phyloP scores from a whole-genome alignment of 1,140 invertebrate species.

The Orchestia grillus region DNA sequence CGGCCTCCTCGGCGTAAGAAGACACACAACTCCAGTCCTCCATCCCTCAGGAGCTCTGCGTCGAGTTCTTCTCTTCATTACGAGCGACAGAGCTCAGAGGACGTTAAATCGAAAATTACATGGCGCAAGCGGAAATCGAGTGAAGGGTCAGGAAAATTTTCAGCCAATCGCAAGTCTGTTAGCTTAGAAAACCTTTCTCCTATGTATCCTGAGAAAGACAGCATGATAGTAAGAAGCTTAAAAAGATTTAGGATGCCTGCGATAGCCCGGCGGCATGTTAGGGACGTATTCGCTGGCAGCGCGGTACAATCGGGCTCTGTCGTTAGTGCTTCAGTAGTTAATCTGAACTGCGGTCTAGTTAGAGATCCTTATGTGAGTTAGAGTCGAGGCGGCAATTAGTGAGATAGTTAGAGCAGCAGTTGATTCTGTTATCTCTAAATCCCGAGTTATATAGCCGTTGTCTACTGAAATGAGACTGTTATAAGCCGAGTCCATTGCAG shows the following conservation, averaged over 20 bases:
- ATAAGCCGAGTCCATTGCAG: neutral
- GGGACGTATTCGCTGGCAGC: neutral
- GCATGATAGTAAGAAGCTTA: constrained; percentile 12
- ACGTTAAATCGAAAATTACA: neutral
- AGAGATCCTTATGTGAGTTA: neutral
- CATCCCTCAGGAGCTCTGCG: neutral
- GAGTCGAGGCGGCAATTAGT: too few relatives aligned
- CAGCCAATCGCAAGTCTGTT: neutral
- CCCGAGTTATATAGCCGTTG: neutral
- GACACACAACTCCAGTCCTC: neutral
- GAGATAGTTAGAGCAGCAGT: too few relatives aligned
- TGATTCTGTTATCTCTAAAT: neutral
- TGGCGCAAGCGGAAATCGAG: constrained; percentile 10
- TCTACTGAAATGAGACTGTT: neutral
- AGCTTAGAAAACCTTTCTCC: neutral
- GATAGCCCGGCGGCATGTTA: neutral
- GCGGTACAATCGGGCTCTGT: neutral
- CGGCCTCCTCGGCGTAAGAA: neutral
- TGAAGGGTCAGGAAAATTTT: neutral
- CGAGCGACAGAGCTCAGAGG: neutral
- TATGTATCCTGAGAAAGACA: neutral
- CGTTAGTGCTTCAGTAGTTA: neutral
- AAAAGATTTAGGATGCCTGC: neutral
- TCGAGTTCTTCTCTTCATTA: neutral
- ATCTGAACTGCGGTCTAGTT: neutral